Evolutionary conservation across 2,113 vertebrate species (phyloP), one percentile per base, ranked within the genome.

Genomic region (Lophochroa leadbeateri): DNA sequence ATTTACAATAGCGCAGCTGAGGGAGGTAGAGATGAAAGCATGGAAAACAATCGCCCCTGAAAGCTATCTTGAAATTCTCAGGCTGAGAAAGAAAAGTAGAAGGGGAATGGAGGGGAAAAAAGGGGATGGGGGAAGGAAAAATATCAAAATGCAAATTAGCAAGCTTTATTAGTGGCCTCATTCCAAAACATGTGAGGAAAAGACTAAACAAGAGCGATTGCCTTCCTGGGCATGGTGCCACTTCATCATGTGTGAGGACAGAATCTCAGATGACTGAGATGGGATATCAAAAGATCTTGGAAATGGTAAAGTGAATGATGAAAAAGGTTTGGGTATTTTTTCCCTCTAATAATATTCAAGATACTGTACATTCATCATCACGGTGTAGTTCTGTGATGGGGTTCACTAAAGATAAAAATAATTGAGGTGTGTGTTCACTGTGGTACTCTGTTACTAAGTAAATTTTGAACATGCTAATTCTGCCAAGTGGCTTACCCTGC

Each of bases 11-110:
- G 86, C 0, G 0, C 81, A 92, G 96, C 88, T 89, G 88, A 96
- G 95, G 96, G 95, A 97, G 91, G 88, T 64, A 87, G 92, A 96
- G 83, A 96, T 94, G 91, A 96, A 96, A 92, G 92, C 80, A 31
- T 2, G 9, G 86, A 92, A 95, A 91, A 92, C 86, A 79, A 89
- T 91, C 58, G 44, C 77, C 76, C 70, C 72, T 88, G 91, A 92
- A 95, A 95, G 65, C 88, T 84, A 84, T 95, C 91, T 57, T 52
- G 69, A 91, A 94, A 94, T 94, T 91, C 91, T 89, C 0, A 1
- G 67, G 47, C 60, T 81, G 52, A 88, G 57, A 46, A 90, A 91
- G 46, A 89, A 75, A 95, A 92, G 44, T 25, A 60, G 69, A 72
- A 81, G 61, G 33, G 27, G 35, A 75, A 64, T 1, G 0, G 47